Evolutionary conservation across 2,888 invertebrate species (phyloP).

Genomic region (Thelaira solivaga): DNA sequence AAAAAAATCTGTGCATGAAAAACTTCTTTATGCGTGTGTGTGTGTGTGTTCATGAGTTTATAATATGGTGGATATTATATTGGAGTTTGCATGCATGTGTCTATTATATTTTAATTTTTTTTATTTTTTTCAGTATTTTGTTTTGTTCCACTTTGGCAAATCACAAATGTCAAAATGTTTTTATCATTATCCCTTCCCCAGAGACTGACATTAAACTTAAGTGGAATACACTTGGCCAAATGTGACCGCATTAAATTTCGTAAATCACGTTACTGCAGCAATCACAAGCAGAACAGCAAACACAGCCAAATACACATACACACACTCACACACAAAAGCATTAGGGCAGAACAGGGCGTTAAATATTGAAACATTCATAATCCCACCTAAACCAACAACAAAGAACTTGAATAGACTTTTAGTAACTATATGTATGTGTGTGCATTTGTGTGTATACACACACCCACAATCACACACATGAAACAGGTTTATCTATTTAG

Average conservation of each 20-base stretch:
- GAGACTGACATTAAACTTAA: constrained; percentile 77
- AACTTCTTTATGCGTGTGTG: too few relatives aligned
- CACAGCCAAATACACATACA: not conserved
- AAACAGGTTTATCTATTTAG: constrained; percentile 13
- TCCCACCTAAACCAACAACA: constrained; percentile 47
- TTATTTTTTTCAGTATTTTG: too few relatives aligned
- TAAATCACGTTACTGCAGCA: constrained; percentile 60
- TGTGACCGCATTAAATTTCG: constrained; percentile 74
- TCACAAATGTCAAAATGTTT: constrained; percentile 75
- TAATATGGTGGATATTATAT: constrained; percentile 54
- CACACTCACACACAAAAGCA: not conserved
- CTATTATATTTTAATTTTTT: constrained; percentile 40
- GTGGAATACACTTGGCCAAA: constrained; percentile 78
- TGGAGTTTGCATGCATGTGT: not conserved
- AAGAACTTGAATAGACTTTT: constrained; percentile 44
- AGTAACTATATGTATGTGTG: too few relatives aligned
- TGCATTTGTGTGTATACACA: not conserved
- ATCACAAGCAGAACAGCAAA: constrained; percentile 1
- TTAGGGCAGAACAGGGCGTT: constrained; percentile 50
- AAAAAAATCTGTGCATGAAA: not conserved
- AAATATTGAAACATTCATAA: constrained; percentile 56
- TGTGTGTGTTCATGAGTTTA: constrained; percentile 68
- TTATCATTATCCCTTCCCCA: constrained; percentile 74
- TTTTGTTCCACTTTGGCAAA: constrained; percentile 66
- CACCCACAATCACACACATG: not conserved